These are phyloP conservation scores for Sinocyclocheilus maitianheensis DNA, from an alignment of 2,113 vertebrate species.

Conservation along the genomic window DNA sequence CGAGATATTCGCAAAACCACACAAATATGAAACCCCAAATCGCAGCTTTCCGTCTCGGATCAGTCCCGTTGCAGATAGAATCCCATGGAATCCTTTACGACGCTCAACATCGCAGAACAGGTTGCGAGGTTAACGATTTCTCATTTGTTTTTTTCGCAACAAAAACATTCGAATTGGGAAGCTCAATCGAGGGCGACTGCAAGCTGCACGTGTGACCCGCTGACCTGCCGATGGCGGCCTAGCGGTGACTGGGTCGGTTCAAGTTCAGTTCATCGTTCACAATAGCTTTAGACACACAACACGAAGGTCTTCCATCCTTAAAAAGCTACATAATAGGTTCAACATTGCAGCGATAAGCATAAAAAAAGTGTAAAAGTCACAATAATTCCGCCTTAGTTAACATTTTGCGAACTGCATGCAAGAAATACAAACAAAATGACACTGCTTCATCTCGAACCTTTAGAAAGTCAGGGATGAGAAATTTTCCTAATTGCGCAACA, in stretches of 20 bases:
- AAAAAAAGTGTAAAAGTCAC: constrained; percentile 5
- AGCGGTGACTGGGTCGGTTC: constrained; percentile 81
- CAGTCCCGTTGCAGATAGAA: constrained; percentile 1
- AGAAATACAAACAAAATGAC: neutral
- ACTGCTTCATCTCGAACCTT: neutral
- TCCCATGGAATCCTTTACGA: no score
- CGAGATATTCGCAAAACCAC: constrained; percentile 27
- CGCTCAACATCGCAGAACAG: neutral
- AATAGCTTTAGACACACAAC: neutral
- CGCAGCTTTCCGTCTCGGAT: neutral
- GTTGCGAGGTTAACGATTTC: constrained; percentile 32
- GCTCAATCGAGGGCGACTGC: neutral
- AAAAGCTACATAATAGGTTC: neutral
- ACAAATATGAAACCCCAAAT: constrained; percentile 40
- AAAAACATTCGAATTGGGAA: neutral
- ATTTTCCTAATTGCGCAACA: constrained; percentile 27
- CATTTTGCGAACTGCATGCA: neutral
- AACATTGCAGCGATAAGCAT: neutral
- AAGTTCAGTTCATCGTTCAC: constrained; percentile 80
- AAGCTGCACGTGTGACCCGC: constrained; percentile 6
- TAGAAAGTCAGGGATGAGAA: constrained; percentile 17
- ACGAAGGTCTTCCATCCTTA: neutral
- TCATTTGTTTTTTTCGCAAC: neutral
- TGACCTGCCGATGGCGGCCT: constrained; percentile 67
- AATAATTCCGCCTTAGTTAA: neutral